phyloP scores from a whole-genome alignment of 1,140 invertebrate species.

The Thalassaphorura encarpata region DNA sequence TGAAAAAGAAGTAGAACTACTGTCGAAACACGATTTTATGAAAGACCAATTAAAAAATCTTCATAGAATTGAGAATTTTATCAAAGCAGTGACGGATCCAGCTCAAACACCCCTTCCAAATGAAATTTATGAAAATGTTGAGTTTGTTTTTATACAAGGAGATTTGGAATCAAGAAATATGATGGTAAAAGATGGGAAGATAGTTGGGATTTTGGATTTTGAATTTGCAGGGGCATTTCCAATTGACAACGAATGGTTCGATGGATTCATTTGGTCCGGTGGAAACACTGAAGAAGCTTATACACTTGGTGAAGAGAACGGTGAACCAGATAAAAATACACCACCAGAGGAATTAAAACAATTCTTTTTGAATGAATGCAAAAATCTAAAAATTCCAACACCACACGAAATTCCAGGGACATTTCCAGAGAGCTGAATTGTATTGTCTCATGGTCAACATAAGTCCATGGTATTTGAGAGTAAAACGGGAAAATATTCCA shows the following conservation, averaged over 20 bases:
- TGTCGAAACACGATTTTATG: background rate
- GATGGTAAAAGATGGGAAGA: background rate
- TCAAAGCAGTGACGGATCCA: no score
- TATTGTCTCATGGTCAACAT: background rate
- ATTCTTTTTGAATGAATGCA: no score
- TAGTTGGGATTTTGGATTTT: background rate
- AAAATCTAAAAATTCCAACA: background rate
- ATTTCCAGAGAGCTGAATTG: background rate
- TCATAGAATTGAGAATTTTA: slow-evolving; percentile 8
- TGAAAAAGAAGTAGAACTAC: background rate
- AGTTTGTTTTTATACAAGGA: slow-evolving; percentile 1
- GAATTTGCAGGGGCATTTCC: slow-evolving; percentile 10
- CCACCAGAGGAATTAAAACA: background rate
- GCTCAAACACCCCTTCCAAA: no score
- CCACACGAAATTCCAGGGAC: slow-evolving; percentile 6
- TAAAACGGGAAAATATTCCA: no score
- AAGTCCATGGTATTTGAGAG: background rate
- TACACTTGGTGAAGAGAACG: background rate
- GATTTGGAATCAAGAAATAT: slow-evolving; percentile 9
- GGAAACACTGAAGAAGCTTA: background rate
- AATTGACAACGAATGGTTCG: slow-evolving; percentile 8
- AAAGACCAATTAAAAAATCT: background rate
- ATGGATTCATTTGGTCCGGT: background rate
- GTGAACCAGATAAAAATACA: background rate
- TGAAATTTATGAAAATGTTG: background rate